Base-by-base conservation (phyloP, 2,888 invertebrate genomes). In the Malachius bipustulatus region DNA sequence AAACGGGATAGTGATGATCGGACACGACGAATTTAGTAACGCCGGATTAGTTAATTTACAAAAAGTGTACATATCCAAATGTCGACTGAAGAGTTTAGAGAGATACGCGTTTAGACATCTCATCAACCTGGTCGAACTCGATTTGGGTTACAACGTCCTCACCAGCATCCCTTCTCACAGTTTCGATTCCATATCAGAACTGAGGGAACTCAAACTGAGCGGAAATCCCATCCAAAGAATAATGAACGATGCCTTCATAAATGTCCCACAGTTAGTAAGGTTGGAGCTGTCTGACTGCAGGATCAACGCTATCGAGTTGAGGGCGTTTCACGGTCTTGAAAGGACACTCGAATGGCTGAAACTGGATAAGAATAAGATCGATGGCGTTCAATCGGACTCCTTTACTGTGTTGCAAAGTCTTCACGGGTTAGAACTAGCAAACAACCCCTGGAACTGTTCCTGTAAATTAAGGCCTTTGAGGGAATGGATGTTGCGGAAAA, bases 381-480 rank as follows among this genome's bases (percentile, higher is more conserved):
- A 71, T 32, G 73, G 77, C 40, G 67, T 84, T 9, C 68, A 71
- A 37, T 71, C 81, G 9, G 70, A 72, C 19, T 73, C 77, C 8
- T 65, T 87, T 40, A 78, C 76, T 1, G 70, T 75, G 6, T 60
- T 85, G 30, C 65, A 75, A 43, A 75, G 73, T 43, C 60, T 87
- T 34, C 79, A 82, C 52, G 82, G 81, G 9, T 62, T 87, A 41
- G 82, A 82, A 50, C 60, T 87, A 43, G 75, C 79, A n/a, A 73
- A 70, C 39, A 87, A 87, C 60, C 81, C 79, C 1, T 85, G 85
- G 83, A 80, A 83, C 57, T 87, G 85, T 57, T 77, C 82, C 27
- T 87, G 87, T 56, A 69, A 71, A 14, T 57, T 87, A 39, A 66
- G 82, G 35, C 80, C 83, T 1, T 58, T 85, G 41, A 65, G 82